These are phyloP conservation scores for Falco novaeseelandiae DNA, from an alignment of 2,797 vertebrate genomes.

Conservation along the genomic window DNA sequence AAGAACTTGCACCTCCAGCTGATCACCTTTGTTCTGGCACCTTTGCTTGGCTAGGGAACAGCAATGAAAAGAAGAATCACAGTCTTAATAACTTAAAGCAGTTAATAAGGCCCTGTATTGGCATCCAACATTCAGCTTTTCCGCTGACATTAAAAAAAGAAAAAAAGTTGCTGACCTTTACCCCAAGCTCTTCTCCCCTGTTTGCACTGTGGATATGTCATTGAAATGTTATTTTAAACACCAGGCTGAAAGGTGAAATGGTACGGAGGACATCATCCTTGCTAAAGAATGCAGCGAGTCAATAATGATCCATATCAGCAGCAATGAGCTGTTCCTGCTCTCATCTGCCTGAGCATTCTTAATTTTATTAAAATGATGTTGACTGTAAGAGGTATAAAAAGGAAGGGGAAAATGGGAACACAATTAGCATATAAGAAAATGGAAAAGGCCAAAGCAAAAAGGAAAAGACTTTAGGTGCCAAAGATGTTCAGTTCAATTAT, in stretches of 20 bases:
- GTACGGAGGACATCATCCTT: neutral
- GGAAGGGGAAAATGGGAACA: neutral
- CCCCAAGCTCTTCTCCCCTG: neutral
- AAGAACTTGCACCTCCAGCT: neutral
- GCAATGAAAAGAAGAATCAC: accelerated
- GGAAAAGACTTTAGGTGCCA: neutral
- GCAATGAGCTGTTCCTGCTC: slow-evolving; percentile 34
- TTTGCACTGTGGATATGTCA: slow-evolving; percentile 17
- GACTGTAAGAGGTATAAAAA: slow-evolving; percentile 34
- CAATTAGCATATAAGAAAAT: neutral
- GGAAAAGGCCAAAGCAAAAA: neutral
- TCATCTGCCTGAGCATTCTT: neutral
- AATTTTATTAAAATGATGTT: slow-evolving; percentile 24
- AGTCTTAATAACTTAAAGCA: neutral
- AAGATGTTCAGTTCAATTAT: neutral
- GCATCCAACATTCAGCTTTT: neutral
- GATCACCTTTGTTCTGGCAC: neutral
- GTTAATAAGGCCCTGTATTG: neutral
- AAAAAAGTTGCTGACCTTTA: neutral
- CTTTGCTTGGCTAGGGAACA: neutral
- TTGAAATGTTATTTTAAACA: slow-evolving; percentile 30
- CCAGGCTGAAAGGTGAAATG: neutral
- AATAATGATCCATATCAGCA: neutral
- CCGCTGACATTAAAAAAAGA: neutral
- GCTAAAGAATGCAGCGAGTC: neutral